phyloP scores from a whole-genome alignment of 2,113 vertebrate genomes.

The Lamprologus speciosus region DNA sequence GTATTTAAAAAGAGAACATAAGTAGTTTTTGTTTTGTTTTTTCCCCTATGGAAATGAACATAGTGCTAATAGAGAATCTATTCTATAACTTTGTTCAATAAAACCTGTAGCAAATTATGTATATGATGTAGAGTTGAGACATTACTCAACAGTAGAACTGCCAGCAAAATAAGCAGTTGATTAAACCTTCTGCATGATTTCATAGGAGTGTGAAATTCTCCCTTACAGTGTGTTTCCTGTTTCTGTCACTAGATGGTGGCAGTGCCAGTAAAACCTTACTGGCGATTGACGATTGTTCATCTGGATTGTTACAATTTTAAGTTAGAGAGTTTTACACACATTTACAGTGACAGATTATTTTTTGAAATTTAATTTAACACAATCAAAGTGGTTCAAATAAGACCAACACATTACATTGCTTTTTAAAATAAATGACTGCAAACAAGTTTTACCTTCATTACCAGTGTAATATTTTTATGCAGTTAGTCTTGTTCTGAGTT shows the following conservation, averaged over 20 bases:
- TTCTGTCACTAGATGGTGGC: neutral
- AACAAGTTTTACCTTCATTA: neutral
- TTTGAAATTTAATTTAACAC: neutral
- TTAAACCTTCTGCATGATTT: neutral
- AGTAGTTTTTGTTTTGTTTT: neutral
- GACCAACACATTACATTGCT: neutral
- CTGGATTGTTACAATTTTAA: neutral
- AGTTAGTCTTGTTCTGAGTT: neutral
- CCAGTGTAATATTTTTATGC: neutral
- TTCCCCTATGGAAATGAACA: neutral
- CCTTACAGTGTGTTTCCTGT: neutral
- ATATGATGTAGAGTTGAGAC: fast-evolving
- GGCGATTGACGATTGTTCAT: neutral
- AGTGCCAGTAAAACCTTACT: neutral
- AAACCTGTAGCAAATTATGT: neutral
- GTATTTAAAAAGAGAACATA: neutral
- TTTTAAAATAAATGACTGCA: neutral
- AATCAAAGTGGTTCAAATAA: neutral
- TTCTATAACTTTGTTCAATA: fast-evolving
- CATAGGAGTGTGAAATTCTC: neutral
- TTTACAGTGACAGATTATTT: neutral
- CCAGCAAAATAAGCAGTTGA: neutral
- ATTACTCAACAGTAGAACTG: neutral
- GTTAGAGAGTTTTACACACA: neutral
- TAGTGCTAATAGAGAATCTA: neutral